Evolutionary conservation across 2,797 vertebrate genomes (phyloP).

Genomic region (Gambusia yucatana): DNA sequence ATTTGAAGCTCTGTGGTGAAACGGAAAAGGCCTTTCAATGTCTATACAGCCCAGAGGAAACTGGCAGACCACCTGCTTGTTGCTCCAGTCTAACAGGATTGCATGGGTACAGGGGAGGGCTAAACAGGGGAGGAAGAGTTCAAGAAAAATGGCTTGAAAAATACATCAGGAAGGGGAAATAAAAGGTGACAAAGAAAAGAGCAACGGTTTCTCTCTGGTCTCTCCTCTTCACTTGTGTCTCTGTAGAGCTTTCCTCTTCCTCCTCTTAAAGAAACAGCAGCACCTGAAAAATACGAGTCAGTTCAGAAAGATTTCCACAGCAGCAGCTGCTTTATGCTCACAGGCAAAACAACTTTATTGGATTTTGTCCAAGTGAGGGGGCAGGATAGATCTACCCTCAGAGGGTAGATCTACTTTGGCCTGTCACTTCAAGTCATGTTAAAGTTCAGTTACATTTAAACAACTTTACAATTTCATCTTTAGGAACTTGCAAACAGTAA

Average conservation of each 20-base stretch:
- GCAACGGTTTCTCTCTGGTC: constrained; percentile 6
- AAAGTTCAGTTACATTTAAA: too few species aligned
- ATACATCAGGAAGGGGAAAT: not conserved
- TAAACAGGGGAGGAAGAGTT: constrained; percentile 2
- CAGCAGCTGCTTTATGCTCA: not conserved
- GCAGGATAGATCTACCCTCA: not conserved
- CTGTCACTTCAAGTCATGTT: too few species aligned
- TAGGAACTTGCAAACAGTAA: too few species aligned
- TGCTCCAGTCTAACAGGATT: constrained; percentile 25
- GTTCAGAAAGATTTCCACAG: not conserved
- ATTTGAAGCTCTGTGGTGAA: constrained; percentile 32
- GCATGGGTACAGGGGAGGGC: constrained; percentile 24
- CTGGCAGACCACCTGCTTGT: constrained; percentile 28
- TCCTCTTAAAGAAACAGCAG: constrained; percentile 96
- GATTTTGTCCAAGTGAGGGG: not conserved
- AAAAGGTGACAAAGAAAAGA: constrained; percentile 23
- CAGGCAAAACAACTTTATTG: not conserved
- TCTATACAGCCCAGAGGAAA: constrained; percentile 17
- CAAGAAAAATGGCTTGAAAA: constrained; percentile 15
- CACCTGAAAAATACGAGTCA: constrained; percentile 81
- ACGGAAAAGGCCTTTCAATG: constrained; percentile 11
- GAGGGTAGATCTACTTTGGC: too few species aligned
- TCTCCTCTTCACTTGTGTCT: constrained; percentile 87
- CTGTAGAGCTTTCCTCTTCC: constrained; percentile 95
- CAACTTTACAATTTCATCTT: too few species aligned